A percentile compares a stretch with the other conserved stretches of the same genome.
Evolutionary conservation across 2,797 vertebrate genomes (phyloP).

Genomic region (Malacoctenus gilli): DNA sequence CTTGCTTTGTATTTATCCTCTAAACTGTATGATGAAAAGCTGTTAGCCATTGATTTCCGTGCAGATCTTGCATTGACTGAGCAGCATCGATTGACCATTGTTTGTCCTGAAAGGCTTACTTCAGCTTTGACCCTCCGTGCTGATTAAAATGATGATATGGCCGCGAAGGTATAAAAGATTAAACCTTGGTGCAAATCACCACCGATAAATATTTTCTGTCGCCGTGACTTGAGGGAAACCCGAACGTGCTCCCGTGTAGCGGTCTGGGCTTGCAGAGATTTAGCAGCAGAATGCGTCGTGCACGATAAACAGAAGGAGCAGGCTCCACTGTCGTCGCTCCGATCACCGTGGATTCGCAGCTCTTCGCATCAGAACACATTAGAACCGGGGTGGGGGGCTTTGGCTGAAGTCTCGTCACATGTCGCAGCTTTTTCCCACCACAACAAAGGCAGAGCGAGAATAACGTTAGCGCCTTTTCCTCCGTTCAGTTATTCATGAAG

Average conservation of each 20-base stretch:
- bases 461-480: conserved; percentile 68
- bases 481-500: conserved; percentile 77
- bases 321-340: conserved; percentile 8
- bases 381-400: conserved; percentile 28
- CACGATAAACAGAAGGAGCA: conserved; percentile 2
- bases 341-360: conserved; percentile 25
- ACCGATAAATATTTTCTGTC: too few species aligned
- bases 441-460: conserved; percentile 56
- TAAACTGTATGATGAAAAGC: neutral
- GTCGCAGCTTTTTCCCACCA: conserved; percentile 44
- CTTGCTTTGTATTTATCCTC: too few species aligned
- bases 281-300: conserved; percentile 4
- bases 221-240: too few species aligned
- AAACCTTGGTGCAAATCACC: neutral
- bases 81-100: conserved; percentile 3
- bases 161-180: neutral
- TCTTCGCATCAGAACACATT: conserved; percentile 23
- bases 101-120: conserved; percentile 7
- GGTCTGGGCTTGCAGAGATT: neutral
- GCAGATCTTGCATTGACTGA: conserved; percentile 14
- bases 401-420: conserved; percentile 37
- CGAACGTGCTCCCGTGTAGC: neutral
- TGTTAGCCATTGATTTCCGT: conserved; percentile 27
- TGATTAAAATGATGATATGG: neutral
- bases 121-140: neutral